Evolutionary conservation across 2,113 vertebrate genomes (phyloP).

Genomic region (Psettodes erumei): DNA sequence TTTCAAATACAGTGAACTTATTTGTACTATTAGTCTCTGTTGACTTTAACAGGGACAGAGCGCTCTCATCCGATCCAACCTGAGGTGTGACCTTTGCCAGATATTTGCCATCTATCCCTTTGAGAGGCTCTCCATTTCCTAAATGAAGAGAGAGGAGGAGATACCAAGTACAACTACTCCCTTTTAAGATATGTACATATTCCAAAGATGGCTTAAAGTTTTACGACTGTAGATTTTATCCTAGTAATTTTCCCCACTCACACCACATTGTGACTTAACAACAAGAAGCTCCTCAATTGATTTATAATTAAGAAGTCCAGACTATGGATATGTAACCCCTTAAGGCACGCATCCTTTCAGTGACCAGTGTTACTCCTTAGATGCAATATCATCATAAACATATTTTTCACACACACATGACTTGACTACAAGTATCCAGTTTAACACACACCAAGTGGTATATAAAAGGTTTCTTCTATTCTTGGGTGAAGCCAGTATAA

Average conservation of each 20-base stretch:
- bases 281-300: not conserved
- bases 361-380: not conserved
- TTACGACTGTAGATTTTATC: not conserved
- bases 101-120: constrained; percentile 26
- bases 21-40: constrained; percentile 26
- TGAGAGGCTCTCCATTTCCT: constrained; percentile 1
- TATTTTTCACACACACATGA: not conserved
- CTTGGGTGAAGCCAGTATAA: constrained; percentile 21
- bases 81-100: constrained; percentile 27
- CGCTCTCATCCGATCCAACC: constrained; percentile 10
- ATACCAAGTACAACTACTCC: not conserved
- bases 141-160: not conserved
- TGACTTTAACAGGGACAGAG: constrained; percentile 19
- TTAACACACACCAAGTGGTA: not conserved
- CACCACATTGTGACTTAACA: not conserved
- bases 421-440: not conserved
- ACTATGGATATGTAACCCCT: not conserved
- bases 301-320: not conserved
- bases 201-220: not conserved
- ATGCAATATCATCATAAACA: constrained; percentile 13
- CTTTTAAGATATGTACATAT: not conserved
- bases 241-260: not conserved
- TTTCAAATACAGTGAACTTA: constrained; percentile 16
- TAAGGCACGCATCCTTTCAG: not conserved
- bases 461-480: not conserved